Conservation (phyloP, 2,888 invertebrate species). For the Tinea trinotella region DNA sequence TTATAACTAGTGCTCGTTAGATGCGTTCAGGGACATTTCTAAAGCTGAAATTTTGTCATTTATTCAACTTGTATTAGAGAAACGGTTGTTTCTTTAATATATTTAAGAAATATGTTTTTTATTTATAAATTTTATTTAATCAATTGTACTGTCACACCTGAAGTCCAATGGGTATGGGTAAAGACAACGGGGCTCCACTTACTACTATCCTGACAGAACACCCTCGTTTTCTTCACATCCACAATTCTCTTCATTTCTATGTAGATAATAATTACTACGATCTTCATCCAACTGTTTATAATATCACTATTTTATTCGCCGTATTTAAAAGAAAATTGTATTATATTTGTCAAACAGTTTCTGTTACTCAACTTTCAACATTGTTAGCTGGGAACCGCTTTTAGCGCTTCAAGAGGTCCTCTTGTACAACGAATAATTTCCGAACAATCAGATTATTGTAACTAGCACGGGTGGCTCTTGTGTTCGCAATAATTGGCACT, state of each 20-base stretch:
- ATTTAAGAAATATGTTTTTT: too few relatives aligned
- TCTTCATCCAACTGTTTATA: too few relatives aligned
- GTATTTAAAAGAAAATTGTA: not conserved
- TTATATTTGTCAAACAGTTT: slow-evolving; percentile 4
- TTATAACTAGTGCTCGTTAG: slow-evolving; percentile 17
- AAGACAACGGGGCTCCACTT: too few relatives aligned
- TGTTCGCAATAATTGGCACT: slow-evolving; percentile 27
- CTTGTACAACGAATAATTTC: slow-evolving; percentile 2
- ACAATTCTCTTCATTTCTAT: too few relatives aligned
- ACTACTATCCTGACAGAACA: too few relatives aligned
- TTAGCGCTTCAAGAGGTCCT: not conserved
- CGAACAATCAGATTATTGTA: not conserved
- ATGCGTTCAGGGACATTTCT: slow-evolving; percentile 2
- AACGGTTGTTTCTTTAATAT: too few relatives aligned
- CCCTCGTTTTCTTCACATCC: too few relatives aligned
- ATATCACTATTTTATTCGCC: too few relatives aligned
- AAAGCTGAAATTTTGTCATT: not conserved
- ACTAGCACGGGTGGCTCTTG: not conserved
- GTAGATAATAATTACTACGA: too few relatives aligned
- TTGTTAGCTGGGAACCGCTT: not conserved
- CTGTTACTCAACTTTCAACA: slow-evolving; percentile 15
- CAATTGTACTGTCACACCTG: too few relatives aligned
- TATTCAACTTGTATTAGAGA: not conserved
- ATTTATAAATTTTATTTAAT: too few relatives aligned
- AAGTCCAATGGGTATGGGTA: too few relatives aligned